Evolutionary conservation across 1,140 invertebrate species (phyloP), one percentile per base, ranked within the genome.

Genomic region (Onthophagus taurus): DNA sequence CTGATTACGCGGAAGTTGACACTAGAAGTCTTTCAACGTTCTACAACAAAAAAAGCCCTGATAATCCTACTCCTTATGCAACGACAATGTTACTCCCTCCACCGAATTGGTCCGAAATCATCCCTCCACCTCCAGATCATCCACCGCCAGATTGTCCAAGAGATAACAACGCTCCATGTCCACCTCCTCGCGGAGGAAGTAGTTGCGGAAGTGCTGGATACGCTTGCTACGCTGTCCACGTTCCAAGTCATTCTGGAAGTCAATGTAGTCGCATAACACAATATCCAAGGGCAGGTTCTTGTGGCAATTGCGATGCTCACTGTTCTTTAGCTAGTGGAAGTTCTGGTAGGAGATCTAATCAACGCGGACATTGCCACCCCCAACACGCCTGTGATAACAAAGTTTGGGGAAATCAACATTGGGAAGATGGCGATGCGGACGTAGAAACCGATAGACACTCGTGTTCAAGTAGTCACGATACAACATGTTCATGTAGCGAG

Each of bases 1-100:
- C 79, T 0, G 82, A 85, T 52, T 85, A 86, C 51, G 83, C 83
- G 0, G 83, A 86, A 66, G 83, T 85, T 1, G 83, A 86, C 59
- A 78, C 77, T 6, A 66, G 77, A 29, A 79, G 72, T 54, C 57
- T 89, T 45, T 84, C 81, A 8, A 88, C 84, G 0, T 89, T 89
- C 57, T 87, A 89, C 62, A 85, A 85, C 47, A 71, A 68, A 23
- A 73, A 77, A 57, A 75, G 75, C 38, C 67, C 78, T 11, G 78
- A 80, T 48, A 78, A 78, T 47, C 83, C 83, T 0, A 84, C 83
- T 4, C 86, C 86, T 0, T 89, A 89, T 59, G 86, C 86, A 1
- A 89, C 85, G 0, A 89, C 86, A 1, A 87, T 85, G 31, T 61
- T 63, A 13, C 59, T 66, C 52, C 63, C 68, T 16, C 65, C 80